Base-by-base conservation (phyloP, 1,140 invertebrate species). In the Macrocentrus cingulum region DNA sequence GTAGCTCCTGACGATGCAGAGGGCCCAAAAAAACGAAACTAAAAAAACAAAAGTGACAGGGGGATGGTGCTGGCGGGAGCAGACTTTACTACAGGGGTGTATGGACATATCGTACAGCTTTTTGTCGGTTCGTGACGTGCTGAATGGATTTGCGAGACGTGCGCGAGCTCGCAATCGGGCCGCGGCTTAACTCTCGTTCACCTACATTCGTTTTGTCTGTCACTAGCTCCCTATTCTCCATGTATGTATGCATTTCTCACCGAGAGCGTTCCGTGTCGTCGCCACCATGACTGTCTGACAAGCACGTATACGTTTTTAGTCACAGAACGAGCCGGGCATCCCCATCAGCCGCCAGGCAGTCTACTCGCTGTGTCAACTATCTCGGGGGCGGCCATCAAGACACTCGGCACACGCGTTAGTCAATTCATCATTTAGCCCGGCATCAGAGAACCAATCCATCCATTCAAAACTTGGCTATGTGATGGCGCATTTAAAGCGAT, bases 81-180 rank as follows among this genome's bases (percentile, higher is more conserved):
- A 5, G 4, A 5, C 25, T 29, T 29, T 39, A 3, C 13, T 39
- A 15, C 15, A 39, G 4, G 36, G 36, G 36, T 39, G 7, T 11
- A 39, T n/a, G 36, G 36, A 15, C 13, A 39, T 39, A 11, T n/a
- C 45, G 45, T 18, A 36, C 36, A 39, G 36, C 60, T 37, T 29
- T 62, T 65, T 59, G 62, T 51, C 49, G 20, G 68, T 71, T 75
- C 73, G 73, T 75, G 73, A 75, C 73, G 67, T 65, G 48, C 66
- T 75, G 69, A 75, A 75, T 75, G 69, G 68, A 63, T 61, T 67
- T 58, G 62, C 52, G 69, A 56, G 63, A 22, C 34, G 64, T 59
- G 68, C 71, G 69, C 71, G 71, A 74, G 68, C 49, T 58, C 57
- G 73, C 73, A 75, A 72, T 66, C 62, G 39, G 44, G 63, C 61